A percentile compares a stretch with the other conserved stretches of the same genome.
phyloP scores from a whole-genome alignment of 2,888 invertebrate species.

The Pharmacophagus antenor region DNA sequence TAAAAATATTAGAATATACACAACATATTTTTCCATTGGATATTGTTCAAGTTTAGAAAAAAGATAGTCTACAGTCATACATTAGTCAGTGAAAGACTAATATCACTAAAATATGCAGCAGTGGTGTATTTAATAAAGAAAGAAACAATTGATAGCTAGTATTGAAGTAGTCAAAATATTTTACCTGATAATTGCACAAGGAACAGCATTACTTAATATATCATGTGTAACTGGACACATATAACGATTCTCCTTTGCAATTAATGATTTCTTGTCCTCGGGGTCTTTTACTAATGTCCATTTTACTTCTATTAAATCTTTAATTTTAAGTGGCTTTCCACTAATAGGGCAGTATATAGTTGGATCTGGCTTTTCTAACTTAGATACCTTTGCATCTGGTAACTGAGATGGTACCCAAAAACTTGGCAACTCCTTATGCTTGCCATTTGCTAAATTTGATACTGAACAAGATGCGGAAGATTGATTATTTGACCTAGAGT shows the following conservation, averaged over 20 bases:
- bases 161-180: background rate
- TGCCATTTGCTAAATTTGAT: conserved; percentile 89
- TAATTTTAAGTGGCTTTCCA: conserved; percentile 90
- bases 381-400: conserved; percentile 88
- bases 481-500: conserved; percentile 44
- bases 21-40: too few species aligned
- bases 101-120: too few species aligned
- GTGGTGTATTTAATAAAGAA: too few species aligned
- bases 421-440: conserved; percentile 92
- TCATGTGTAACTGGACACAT: conserved; percentile 99
- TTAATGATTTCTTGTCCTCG: conserved; percentile 91
- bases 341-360: conserved; percentile 71
- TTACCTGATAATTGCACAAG: conserved; percentile 92
- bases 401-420: conserved; percentile 98
- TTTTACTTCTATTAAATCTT: conserved; percentile 95
- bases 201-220: conserved; percentile 95
- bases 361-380: conserved; percentile 69
- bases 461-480: conserved; percentile 76
- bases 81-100: too few species aligned
- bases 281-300: conserved; percentile 95
- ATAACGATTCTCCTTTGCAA: conserved; percentile 94
- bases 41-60: too few species aligned
- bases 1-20: too few species aligned
- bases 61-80: too few species aligned
- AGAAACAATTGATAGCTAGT: too few species aligned